Evolutionary conservation across 2,888 invertebrate genomes (phyloP).

Genomic region (Fragum whitleyi): DNA sequence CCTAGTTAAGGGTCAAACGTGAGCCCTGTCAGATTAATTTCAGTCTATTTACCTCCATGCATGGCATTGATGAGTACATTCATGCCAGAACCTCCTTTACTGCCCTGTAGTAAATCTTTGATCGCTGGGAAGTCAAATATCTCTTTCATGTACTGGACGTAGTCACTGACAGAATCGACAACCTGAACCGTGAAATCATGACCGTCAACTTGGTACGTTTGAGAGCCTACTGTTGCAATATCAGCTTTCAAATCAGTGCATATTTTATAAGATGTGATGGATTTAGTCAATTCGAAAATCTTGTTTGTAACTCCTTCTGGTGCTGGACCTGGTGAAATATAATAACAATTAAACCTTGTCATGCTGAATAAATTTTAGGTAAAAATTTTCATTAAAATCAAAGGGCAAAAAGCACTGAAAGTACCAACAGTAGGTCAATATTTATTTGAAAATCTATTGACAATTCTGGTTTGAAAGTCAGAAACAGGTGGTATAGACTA

Average conservation of each 20-base stretch:
- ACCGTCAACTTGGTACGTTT: slow-evolving; percentile 88
- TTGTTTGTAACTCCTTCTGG: slow-evolving; percentile 95
- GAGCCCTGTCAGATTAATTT: too few relatives aligned
- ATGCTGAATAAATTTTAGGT: too few relatives aligned
- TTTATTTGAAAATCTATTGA: too few relatives aligned
- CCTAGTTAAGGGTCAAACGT: too few relatives aligned
- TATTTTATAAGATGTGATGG: slow-evolving; percentile 92
- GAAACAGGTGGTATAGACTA: too few relatives aligned
- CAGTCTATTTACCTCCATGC: slow-evolving; percentile 94
- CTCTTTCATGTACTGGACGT: slow-evolving; percentile 95
- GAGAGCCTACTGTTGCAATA: slow-evolving; percentile 88
- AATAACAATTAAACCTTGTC: not conserved
- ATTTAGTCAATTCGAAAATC: slow-evolving; percentile 93
- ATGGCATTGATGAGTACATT: slow-evolving; percentile 96
- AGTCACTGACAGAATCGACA: slow-evolving; percentile 95
- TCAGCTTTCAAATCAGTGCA: slow-evolving; percentile 91
- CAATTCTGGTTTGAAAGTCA: too few relatives aligned
- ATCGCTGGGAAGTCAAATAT: slow-evolving; percentile 97
- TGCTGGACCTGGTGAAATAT: slow-evolving; percentile 90
- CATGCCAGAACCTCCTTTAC: slow-evolving; percentile 87
- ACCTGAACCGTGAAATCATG: slow-evolving; percentile 87
- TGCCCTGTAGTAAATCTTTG: slow-evolving; percentile 90
- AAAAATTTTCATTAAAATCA: too few relatives aligned
- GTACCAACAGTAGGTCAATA: too few relatives aligned
- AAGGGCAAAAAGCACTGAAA: too few relatives aligned